Base-by-base conservation (phyloP, 35 echinoderm and acorn worm species). In the Lytechinus pictus region DNA sequence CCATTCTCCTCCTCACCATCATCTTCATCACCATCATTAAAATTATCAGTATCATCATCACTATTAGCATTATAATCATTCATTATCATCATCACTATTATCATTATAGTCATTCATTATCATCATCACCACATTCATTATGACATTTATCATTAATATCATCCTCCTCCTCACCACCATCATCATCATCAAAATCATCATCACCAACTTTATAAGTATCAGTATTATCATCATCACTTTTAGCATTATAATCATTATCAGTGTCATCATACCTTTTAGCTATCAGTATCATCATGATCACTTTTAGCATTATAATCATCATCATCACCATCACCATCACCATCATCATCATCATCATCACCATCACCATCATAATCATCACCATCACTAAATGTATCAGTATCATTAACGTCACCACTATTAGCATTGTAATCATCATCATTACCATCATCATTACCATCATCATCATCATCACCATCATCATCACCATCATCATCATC, bases 381-480 rank as follows among this genome's bases (percentile, higher is more conserved):
- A 89, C 1, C 27, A 89, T n/a, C 6, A 51, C 9, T n/a, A 89
- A 3, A 27, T 3, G 1, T 8, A 44, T 89, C 6, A 27, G 6
- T 28, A 89, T 6, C 87, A 89, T 28, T 1, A 89, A 8, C 10
- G 19, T 89, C 87, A 89, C 44, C 87, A 53, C 52, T 28, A 89
- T 89, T 12, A 89, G 6, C 4, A 61, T n/a, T 89, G 3, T 89
- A 24, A 89, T 52, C 87, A 89, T 89, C 3, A 28, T 89, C 87
- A 89, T 89, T 27, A 89, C 33, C 87, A 89, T 89, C 52, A 52
- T 89, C 87, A 8, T 27, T 19, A 9, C 52, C 21, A 89, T 27
- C 87, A 89, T 27, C 87, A 89, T 5, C 87, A 89, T 27, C 87
- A 89, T 13, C 87, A 89, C 33, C 87, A 89, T 89, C 24, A 28